phyloP scores from a whole-genome alignment of 2,797 vertebrate species.

The Gastrophryne carolinensis region DNA sequence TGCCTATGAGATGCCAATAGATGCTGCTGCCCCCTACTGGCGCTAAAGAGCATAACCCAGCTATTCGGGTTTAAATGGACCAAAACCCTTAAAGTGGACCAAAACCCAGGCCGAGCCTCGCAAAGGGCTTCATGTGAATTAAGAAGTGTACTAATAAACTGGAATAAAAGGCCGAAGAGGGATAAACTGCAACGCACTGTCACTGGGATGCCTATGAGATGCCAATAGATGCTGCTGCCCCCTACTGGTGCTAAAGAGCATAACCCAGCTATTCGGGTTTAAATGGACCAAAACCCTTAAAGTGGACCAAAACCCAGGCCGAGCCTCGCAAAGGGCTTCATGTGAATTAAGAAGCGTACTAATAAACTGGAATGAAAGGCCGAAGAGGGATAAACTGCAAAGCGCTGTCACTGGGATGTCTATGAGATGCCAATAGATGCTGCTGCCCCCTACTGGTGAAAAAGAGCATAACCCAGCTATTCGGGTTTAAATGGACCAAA shows the following conservation, averaged over 20 bases:
- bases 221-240: not conserved
- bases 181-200: not conserved
- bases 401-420: not conserved
- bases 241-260: not conserved
- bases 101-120: not conserved
- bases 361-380: not conserved
- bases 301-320: no score
- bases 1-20: not conserved
- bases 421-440: not conserved
- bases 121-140: not conserved
- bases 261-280: no score
- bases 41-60: no score
- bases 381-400: not conserved
- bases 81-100: no score
- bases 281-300: no score
- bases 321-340: not conserved
- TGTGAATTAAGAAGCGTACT: not conserved
- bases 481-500: no score
- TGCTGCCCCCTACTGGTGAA: constrained; percentile 5
- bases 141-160: not conserved
- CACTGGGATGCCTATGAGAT: not conserved
- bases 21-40: constrained; percentile 8
- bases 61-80: no score
- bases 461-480: no score
- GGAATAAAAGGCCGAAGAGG: not conserved